A percentile compares a stretch with the other conserved stretches of the same genome.
phyloP scores from a whole-genome alignment of 2,797 vertebrate genomes.

The Platyrinchus mystaceus region DNA sequence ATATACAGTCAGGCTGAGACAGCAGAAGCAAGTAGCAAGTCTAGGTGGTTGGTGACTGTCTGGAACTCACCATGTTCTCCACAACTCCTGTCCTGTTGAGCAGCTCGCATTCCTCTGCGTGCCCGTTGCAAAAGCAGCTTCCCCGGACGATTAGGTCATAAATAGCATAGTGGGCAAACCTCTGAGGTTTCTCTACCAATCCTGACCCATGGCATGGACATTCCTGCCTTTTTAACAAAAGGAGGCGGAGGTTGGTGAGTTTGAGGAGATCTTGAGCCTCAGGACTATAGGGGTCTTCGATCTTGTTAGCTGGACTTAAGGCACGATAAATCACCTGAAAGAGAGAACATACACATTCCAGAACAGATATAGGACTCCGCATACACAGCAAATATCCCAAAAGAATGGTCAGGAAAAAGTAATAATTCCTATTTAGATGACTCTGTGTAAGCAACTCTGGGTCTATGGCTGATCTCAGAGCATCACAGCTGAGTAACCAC shows the following conservation, averaged over 20 bases:
- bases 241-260: slow-evolving; percentile 86
- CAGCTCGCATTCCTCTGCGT: slow-evolving; percentile 82
- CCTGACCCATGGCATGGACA: slow-evolving; percentile 69
- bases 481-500: neutral
- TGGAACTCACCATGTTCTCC: slow-evolving; percentile 63
- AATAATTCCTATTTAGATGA: neutral
- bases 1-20: neutral
- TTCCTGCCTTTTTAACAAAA: slow-evolving; percentile 82
- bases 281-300: slow-evolving; percentile 82
- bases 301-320: slow-evolving; percentile 75
- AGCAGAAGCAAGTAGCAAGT: neutral
- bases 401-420: neutral
- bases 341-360: neutral
- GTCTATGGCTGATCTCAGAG: neutral
- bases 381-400: neutral
- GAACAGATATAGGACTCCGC: neutral
- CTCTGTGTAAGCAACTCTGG: neutral
- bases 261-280: slow-evolving; percentile 81
- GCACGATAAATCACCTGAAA: slow-evolving; percentile 86
- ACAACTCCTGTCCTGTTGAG: neutral
- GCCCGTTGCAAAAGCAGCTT: slow-evolving; percentile 89
- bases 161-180: slow-evolving; percentile 81
- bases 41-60: neutral
- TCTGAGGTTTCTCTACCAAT: slow-evolving; percentile 62
- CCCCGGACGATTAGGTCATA: slow-evolving; percentile 85